Evolutionary conservation across 2,113 vertebrate genomes (phyloP).

Genomic region (Tenebrosternarchus preto): DNA sequence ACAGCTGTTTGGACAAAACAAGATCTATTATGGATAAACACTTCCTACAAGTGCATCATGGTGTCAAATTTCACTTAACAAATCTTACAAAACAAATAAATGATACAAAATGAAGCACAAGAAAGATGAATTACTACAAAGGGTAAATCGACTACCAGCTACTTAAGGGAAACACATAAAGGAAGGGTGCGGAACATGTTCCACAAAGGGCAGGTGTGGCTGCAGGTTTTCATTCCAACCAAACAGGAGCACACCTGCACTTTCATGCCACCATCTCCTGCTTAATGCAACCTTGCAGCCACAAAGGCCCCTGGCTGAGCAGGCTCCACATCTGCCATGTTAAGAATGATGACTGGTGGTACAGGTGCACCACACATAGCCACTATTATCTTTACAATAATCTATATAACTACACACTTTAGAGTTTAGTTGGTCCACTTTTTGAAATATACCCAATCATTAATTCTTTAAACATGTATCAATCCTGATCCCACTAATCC

Average conservation of each 20-base stretch:
- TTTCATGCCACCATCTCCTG: too few relatives aligned
- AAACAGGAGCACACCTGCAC: too few relatives aligned
- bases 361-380: not conserved
- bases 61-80: conserved; percentile 70
- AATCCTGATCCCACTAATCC: not conserved
- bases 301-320: too few relatives aligned
- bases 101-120: conserved; percentile 58
- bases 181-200: not conserved
- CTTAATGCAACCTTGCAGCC: too few relatives aligned
- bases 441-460: not conserved
- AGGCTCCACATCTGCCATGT: too few relatives aligned
- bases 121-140: conserved; percentile 44
- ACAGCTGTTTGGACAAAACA: conserved; percentile 47
- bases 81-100: conserved; percentile 68
- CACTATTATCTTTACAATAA: conserved; percentile 1
- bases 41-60: conserved; percentile 37
- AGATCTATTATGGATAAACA: conserved; percentile 24
- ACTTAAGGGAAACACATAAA: not conserved
- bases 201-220: too few relatives aligned
- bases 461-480: not conserved
- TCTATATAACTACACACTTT: not conserved
- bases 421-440: conserved; percentile 40
- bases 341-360: not conserved
- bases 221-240: not conserved
- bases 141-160: conserved; percentile 1